Percentiles rank a stretch among this genome's conserved stretches.
These are phyloP conservation scores for Acanthoscelides obtectus DNA, from an alignment of 2,888 invertebrate genomes.

Conservation along the genomic window DNA sequence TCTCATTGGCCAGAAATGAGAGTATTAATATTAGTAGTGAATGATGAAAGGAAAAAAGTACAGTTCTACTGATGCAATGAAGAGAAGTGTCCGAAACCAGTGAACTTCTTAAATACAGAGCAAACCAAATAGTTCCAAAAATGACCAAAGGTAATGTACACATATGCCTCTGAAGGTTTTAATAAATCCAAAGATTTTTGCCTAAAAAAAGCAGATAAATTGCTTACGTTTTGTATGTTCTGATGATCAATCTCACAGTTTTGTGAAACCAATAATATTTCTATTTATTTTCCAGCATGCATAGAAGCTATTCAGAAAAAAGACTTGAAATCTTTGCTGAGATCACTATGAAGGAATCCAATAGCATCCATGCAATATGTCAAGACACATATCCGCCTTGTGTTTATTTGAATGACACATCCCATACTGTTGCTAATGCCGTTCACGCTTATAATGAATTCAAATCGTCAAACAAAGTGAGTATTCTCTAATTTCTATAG, in stretches of 20 bases:
- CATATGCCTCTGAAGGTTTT: not conserved
- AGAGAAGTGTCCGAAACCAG: constrained; percentile 74
- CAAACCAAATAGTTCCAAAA: constrained; percentile 67
- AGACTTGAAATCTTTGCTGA: constrained; percentile 81
- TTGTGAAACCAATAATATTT: not conserved
- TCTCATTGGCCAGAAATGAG: constrained; percentile 88
- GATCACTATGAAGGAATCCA: constrained; percentile 95
- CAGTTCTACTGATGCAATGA: constrained; percentile 89
- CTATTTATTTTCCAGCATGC: constrained; percentile 3
- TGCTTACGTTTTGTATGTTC: no score
- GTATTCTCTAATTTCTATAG: not conserved
- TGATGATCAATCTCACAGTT: no score
- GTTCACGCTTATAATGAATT: constrained; percentile 79
- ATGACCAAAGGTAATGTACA: constrained; percentile 56
- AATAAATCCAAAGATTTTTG: no score
- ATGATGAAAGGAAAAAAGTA: constrained; percentile 77
- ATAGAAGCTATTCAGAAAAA: constrained; percentile 55
- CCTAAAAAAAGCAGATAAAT: no score
- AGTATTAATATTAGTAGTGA: constrained; percentile 84
- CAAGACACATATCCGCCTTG: constrained; percentile 93
- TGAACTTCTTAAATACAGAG: constrained; percentile 70
- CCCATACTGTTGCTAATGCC: constrained; percentile 72
- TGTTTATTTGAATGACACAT: constrained; percentile 86
- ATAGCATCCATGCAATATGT: constrained; percentile 93
- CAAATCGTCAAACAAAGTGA: constrained; percentile 59